phyloP scores from a whole-genome alignment of 2,113 vertebrate genomes.

The Barnardius zonarius region DNA sequence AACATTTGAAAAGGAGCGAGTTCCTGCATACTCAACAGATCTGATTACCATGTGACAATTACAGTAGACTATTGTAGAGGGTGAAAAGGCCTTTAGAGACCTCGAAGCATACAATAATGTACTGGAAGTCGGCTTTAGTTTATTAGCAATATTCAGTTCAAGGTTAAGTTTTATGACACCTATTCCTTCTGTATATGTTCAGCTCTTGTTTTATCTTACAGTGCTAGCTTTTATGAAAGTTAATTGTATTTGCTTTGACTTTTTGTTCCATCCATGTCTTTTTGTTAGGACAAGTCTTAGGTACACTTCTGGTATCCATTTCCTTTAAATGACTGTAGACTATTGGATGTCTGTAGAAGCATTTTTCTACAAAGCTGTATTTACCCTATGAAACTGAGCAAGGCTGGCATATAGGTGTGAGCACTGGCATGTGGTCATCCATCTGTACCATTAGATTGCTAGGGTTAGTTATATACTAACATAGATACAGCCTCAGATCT shows the following conservation, averaged over 20 bases:
- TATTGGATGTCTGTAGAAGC: background rate
- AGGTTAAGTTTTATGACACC: background rate
- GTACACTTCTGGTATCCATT: background rate
- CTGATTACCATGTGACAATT: constrained; percentile 65
- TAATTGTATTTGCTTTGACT: background rate
- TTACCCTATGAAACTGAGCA: background rate
- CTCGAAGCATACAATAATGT: background rate
- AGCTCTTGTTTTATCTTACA: background rate
- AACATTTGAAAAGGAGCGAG: constrained; percentile 56
- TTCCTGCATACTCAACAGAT: constrained; percentile 59
- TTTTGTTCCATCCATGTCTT: background rate
- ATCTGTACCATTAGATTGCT: background rate
- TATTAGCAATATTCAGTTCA: background rate
- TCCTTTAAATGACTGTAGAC: background rate
- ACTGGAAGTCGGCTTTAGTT: background rate
- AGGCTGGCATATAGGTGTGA: background rate
- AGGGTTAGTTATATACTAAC: background rate
- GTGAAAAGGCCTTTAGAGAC: constrained; percentile 47
- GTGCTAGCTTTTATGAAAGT: background rate
- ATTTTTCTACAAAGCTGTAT: background rate
- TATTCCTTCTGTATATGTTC: background rate
- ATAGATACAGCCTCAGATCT: background rate
- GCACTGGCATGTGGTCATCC: background rate
- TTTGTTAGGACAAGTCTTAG: background rate
- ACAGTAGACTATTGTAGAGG: constrained; percentile 52